A percentile compares a stretch with the other conserved stretches of the same genome.
phyloP scores from a whole-genome alignment of 2,113 vertebrate species.

The Petaurus breviceps region DNA sequence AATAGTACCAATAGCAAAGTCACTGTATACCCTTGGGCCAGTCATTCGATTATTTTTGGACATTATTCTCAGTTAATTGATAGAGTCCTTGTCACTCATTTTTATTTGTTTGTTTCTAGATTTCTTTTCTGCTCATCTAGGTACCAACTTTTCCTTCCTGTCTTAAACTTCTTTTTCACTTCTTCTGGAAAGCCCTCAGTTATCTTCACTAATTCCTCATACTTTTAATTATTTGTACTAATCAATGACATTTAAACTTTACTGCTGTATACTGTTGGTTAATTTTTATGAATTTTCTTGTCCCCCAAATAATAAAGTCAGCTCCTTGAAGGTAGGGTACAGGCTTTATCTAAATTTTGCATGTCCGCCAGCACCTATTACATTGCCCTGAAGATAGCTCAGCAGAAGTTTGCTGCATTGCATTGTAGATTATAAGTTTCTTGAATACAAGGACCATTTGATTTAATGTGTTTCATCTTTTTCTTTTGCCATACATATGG shows the following conservation, averaged over 20 bases:
- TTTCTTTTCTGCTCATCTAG: background rate
- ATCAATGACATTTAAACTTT: background rate
- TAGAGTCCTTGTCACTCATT: conserved; percentile 34
- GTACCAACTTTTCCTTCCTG: background rate
- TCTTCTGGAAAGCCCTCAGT: background rate
- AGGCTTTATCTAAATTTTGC: background rate
- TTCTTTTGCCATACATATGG: too few relatives aligned
- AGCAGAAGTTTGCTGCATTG: background rate
- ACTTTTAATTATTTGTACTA: conserved; percentile 8
- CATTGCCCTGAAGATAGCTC: background rate
- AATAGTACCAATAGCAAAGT: conserved; percentile 63
- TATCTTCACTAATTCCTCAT: conserved; percentile 7
- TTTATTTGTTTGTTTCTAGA: conserved; percentile 39
- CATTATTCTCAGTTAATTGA: conserved; percentile 38
- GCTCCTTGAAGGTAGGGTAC: conserved; percentile 1
- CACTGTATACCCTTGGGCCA: conserved; percentile 61
- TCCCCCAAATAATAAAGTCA: background rate
- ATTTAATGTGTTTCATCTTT: background rate
- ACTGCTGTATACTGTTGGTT: conserved; percentile 14
- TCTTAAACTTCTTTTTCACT: conserved; percentile 32
- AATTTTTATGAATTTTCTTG: background rate
- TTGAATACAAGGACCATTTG: background rate
- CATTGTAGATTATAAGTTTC: background rate
- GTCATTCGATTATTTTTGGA: conserved; percentile 35
- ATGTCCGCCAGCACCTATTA: background rate